phyloP scores from a whole-genome alignment of 2,888 invertebrate genomes.

The Acronicta leporina region DNA sequence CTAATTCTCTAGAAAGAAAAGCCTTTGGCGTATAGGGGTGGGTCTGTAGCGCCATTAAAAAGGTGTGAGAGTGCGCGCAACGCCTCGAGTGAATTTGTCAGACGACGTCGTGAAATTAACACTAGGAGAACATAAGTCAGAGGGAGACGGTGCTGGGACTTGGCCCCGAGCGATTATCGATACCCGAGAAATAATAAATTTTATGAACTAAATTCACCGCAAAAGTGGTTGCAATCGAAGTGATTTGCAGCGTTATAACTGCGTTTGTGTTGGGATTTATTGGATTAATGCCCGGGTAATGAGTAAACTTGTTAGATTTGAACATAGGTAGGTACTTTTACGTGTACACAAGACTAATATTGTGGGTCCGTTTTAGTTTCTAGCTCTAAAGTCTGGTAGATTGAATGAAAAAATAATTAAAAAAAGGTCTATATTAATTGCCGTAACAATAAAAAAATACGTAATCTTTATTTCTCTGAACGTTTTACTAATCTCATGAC shows the following conservation, averaged over 20 bases:
- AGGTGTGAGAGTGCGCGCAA: constrained; percentile 65
- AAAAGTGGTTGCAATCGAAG: constrained; percentile 28
- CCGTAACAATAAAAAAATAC: too few species aligned
- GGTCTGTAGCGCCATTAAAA: constrained; percentile 65
- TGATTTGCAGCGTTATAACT: constrained; percentile 39
- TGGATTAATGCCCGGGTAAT: constrained; percentile 31
- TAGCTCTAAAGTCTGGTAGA: too few species aligned
- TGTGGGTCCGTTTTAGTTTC: neutral
- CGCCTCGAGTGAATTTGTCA: constrained; percentile 80
- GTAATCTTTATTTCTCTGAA: too few species aligned
- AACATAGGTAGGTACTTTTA: constrained; percentile 10
- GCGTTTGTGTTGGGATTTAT: constrained; percentile 31
- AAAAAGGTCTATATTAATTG: too few species aligned
- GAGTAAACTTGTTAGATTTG: constrained; percentile 34
- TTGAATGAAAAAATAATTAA: too few species aligned
- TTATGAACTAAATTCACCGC: constrained; percentile 30
- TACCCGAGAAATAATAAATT: constrained; percentile 54
- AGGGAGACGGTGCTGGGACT: constrained; percentile 64
- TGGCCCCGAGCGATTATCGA: constrained; percentile 68
- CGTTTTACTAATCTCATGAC: too few species aligned
- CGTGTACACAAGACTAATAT: constrained; percentile 6
- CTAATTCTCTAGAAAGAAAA: constrained; percentile 65
- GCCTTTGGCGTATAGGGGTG: constrained; percentile 56
- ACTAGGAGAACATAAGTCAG: constrained; percentile 81
- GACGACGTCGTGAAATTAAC: constrained; percentile 81